Evolutionary conservation across 2,888 invertebrate genomes (phyloP).

Genomic region (Cataglyphis cursor): DNA sequence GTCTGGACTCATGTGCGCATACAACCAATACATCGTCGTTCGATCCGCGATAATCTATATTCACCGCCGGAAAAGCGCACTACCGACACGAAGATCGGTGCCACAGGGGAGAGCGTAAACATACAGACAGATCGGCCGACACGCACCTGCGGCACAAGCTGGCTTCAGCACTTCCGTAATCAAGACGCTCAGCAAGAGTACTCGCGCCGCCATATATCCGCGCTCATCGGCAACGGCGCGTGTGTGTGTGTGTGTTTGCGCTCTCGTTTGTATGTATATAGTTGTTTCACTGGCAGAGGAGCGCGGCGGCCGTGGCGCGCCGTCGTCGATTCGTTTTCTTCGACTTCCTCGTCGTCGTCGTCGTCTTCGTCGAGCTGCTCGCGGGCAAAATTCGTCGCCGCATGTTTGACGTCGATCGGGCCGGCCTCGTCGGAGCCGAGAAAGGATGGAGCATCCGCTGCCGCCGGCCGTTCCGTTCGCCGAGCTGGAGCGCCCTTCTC

Average conservation of each 20-base stretch:
- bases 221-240: conserved; percentile 82
- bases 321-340: conserved; percentile 68
- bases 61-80: not conserved
- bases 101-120: not conserved
- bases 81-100: not conserved
- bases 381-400: conserved; percentile 78
- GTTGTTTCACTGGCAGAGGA: conserved; percentile 81
- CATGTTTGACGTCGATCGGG: conserved; percentile 82
- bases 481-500: conserved; percentile 71
- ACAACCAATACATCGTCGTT: conserved; percentile 19
- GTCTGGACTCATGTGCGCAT: not conserved
- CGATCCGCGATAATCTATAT: not conserved
- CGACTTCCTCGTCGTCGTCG: conserved; percentile 21
- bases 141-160: conserved; percentile 85
- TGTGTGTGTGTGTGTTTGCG: not conserved
- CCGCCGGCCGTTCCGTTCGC: conserved; percentile 77
- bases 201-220: conserved; percentile 86
- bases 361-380: conserved; percentile 10
- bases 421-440: conserved; percentile 54
- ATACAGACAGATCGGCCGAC: not conserved
- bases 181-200: conserved; percentile 86
- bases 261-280: not conserved
- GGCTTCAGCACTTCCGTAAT: conserved; percentile 86
- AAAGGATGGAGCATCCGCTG: conserved; percentile 40
- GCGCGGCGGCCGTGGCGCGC: conserved; percentile 79